Evolutionary conservation across 2,888 invertebrate genomes (phyloP), one percentile per base, ranked within the genome.

Genomic region (Pseudococcus longispinus): DNA sequence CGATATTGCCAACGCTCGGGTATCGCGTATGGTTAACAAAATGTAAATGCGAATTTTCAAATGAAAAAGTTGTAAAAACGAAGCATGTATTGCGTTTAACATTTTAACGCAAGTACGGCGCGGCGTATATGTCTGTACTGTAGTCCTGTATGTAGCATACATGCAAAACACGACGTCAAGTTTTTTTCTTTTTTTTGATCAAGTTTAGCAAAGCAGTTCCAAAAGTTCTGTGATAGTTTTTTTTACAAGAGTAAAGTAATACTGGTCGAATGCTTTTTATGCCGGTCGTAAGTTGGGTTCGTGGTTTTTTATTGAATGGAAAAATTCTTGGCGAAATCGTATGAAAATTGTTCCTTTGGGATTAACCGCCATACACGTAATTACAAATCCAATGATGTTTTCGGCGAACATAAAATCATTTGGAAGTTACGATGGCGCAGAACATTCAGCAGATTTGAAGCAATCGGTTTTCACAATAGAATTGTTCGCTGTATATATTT

Each of bases 241-340:
- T 65, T 37, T 65, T 23, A 26, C 6, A 65, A 4, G 51, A 23
- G 65, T 65, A 74, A 37, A 29, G 74, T 37, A 37, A 74, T 74
- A 74, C 37, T 74, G 74, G 74, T 74, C 32, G 32, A 37, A 74
- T 18, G 74, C 26, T 37, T 74, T 74, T 74, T 74, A 74, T 32
- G 74, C 32, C 74, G 18, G 32, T 74, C 74, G 74, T 74, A 74
- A 37, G n/a, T n/a, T 51, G 74, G n/a, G 18, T 37, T 37, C 18
- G 32, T 74, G 37, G 29, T n/a, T 32, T 74, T 74, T 74, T 37
- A 74, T 29, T 37, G 74, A 74, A 74, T 74, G 74, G 74, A 74
- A 74, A 74, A 74, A 74, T 74, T 74, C 74, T 32, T 74, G n/a
- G 74, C 18, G 74, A 74, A 37, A 74, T n/a, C 9, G 32, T 74